A percentile compares a stretch with the other conserved stretches of the same genome.
phyloP scores from a whole-genome alignment of 1,140 invertebrate genomes.

The Akabosia matsudoensis region DNA sequence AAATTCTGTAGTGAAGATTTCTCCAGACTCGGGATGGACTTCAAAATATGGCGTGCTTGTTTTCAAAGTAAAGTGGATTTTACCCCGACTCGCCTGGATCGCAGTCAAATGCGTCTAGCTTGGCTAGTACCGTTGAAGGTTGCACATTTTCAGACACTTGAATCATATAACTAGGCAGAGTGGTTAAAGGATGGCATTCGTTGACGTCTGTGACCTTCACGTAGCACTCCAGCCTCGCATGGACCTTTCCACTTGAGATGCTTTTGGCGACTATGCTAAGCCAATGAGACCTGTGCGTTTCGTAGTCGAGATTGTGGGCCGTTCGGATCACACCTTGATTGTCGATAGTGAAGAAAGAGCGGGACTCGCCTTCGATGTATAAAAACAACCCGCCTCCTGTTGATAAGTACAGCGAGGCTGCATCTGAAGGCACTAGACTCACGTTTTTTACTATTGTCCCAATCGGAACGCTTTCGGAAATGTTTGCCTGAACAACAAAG shows the following conservation, averaged over 20 bases:
- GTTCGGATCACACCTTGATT: slow-evolving; percentile 36
- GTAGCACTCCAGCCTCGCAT: slow-evolving; percentile 52
- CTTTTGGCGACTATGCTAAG: slow-evolving; percentile 42
- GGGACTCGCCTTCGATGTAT: slow-evolving; percentile 36
- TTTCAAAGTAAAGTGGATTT: slow-evolving; percentile 54
- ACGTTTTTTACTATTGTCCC: slow-evolving; percentile 38
- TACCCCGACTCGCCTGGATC: slow-evolving; percentile 52
- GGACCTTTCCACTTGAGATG: slow-evolving; percentile 17
- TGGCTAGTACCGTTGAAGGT: slow-evolving; percentile 51
- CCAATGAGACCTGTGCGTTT: slow-evolving; percentile 39
- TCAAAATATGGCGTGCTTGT: slow-evolving; percentile 67
- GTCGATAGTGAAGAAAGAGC: slow-evolving; percentile 42
- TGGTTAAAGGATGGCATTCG: slow-evolving; percentile 59
- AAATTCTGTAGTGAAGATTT: slow-evolving; percentile 71
- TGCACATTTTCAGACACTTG: slow-evolving; percentile 53
- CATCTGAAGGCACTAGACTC: slow-evolving; percentile 9
- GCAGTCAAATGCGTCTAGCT: slow-evolving; percentile 56
- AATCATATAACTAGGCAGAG: slow-evolving; percentile 55
- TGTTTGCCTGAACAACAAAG: slow-evolving; percentile 37
- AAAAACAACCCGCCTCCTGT: slow-evolving; percentile 19
- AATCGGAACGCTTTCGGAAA: slow-evolving; percentile 40
- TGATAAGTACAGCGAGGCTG: slow-evolving; percentile 16
- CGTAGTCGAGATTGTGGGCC: slow-evolving; percentile 36
- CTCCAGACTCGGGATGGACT: slow-evolving; percentile 89
- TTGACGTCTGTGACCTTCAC: slow-evolving; percentile 59